Conservation (phyloP, 37 sponge, comb jelly and placozoan genomes). For the Hexactinellida sp. region DNA sequence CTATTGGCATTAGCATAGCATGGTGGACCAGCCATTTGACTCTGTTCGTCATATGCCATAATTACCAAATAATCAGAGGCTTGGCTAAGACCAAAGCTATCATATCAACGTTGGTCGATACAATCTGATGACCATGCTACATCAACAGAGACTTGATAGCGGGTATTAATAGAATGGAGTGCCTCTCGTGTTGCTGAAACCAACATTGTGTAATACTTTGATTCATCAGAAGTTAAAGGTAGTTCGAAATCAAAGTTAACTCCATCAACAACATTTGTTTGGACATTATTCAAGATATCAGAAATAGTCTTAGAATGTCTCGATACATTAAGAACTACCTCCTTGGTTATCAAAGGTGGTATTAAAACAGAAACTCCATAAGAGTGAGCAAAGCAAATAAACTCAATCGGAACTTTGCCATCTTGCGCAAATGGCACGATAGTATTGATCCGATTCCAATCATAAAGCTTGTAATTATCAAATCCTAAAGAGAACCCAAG, state of each 20-base stretch:
- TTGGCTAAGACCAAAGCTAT: constrained; percentile 25
- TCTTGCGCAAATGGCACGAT: neutral
- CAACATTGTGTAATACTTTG: constrained; percentile 16
- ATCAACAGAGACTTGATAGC: constrained; percentile 49
- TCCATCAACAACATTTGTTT: constrained; percentile 37
- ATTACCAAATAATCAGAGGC: constrained; percentile 51
- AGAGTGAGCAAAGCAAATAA: neutral
- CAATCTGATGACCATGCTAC: constrained; percentile 71
- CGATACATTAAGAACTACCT: neutral
- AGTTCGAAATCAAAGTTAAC: constrained; percentile 69
- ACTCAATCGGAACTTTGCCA: neutral
- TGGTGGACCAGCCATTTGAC: constrained; percentile 44
- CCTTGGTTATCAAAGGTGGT: neutral
- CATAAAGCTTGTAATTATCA: neutral
- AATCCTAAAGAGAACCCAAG: neutral
- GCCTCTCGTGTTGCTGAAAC: constrained; percentile 23
- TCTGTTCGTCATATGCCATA: constrained; percentile 77
- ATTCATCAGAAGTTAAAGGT: constrained; percentile 19
- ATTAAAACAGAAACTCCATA: neutral
- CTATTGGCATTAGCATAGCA: constrained; percentile 75
- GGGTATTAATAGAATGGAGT: constrained; percentile 30
- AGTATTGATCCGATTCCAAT: neutral
- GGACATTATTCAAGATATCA: constrained; percentile 20
- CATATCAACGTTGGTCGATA: constrained; percentile 65
- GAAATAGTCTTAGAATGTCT: neutral